Percentiles rank a stretch among this genome's conserved stretches.
Evolutionary conservation across 2,888 invertebrate species (phyloP).

Genomic region (Yponomeuta malinellus): DNA sequence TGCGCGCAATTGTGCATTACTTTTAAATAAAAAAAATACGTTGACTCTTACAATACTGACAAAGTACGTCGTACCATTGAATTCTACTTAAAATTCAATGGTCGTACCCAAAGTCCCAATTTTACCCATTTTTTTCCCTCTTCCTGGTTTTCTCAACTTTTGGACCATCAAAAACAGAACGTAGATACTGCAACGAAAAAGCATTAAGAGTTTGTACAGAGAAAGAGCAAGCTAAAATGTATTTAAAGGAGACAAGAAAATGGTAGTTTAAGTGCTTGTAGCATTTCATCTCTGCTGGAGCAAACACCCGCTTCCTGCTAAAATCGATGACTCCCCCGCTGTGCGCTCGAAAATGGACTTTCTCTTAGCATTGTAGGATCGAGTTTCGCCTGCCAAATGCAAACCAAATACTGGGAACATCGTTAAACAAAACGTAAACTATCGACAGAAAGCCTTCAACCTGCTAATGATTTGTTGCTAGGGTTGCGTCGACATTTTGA

Average conservation of each 20-base stretch:
- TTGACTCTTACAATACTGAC: too few species aligned
- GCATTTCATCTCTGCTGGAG: neutral
- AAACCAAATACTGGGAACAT: constrained; percentile 5
- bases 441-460: constrained; percentile 12
- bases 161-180: too few species aligned
- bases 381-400: neutral
- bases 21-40: too few species aligned
- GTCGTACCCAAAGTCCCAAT: too few species aligned
- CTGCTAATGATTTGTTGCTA: constrained; percentile 12
- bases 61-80: too few species aligned
- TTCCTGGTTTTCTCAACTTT: too few species aligned
- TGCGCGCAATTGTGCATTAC: too few species aligned
- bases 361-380: neutral
- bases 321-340: neutral
- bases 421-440: constrained; percentile 15
- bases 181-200: too few species aligned
- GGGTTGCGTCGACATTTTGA: neutral
- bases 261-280: neutral
- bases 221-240: neutral
- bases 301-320: neutral
- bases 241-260: neutral
- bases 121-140: too few species aligned
- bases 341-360: neutral
- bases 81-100: too few species aligned
- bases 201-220: too few species aligned